Evolutionary conservation across 2,797 vertebrate species (phyloP).

Genomic region (Lepus oiostolus): DNA sequence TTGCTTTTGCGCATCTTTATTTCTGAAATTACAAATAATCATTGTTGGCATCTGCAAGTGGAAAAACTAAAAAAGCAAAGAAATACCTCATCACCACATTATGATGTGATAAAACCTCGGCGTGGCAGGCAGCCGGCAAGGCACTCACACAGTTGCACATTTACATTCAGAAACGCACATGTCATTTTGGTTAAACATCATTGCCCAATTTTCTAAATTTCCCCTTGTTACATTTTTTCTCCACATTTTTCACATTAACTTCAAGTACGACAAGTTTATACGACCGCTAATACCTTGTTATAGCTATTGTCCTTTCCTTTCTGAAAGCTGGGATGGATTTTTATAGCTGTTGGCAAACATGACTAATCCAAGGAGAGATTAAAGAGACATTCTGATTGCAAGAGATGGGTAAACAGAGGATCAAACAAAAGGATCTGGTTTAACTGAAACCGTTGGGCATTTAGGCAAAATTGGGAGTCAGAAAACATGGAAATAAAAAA

Average conservation of each 20-base stretch:
- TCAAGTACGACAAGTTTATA: conserved; percentile 68
- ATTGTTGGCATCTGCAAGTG: conserved; percentile 82
- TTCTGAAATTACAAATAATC: conserved; percentile 85
- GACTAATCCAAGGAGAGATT: conserved; percentile 80
- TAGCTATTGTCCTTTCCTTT: conserved; percentile 70
- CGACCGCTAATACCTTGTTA: conserved; percentile 80
- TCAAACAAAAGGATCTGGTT: conserved; percentile 47
- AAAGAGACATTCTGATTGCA: conserved; percentile 79
- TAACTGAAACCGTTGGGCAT: background rate
- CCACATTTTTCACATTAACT: conserved; percentile 80
- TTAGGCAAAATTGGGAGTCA: conserved; percentile 41
- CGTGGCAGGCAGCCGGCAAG: conserved; percentile 78
- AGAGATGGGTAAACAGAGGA: conserved; percentile 72
- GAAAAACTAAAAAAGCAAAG: conserved; percentile 84
- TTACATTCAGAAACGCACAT: conserved; percentile 70
- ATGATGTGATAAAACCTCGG: conserved; percentile 82
- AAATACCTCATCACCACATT: conserved; percentile 81
- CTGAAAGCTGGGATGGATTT: conserved; percentile 61
- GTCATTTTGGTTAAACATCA: conserved; percentile 69
- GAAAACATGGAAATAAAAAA: conserved; percentile 34
- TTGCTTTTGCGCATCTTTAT: conserved; percentile 82
- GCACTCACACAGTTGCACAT: conserved; percentile 64
- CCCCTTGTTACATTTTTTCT: conserved; percentile 65
- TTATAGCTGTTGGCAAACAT: conserved; percentile 78
- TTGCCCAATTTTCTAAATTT: conserved; percentile 79